phyloP scores from a whole-genome alignment of 2,113 vertebrate species.

The Microtus pennsylvanicus region DNA sequence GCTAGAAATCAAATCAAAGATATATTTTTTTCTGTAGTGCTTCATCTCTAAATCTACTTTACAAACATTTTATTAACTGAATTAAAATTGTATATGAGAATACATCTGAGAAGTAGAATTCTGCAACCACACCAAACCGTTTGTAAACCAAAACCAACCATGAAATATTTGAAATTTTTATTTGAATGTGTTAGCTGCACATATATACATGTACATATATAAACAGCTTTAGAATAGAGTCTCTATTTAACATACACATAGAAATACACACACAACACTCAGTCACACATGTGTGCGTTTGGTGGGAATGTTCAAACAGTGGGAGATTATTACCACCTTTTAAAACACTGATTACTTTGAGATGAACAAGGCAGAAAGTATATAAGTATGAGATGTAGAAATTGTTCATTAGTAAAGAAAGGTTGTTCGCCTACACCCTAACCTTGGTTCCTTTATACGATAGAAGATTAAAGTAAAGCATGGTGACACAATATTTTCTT shows the following conservation, averaged over 20 bases:
- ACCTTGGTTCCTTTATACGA: neutral
- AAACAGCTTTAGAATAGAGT: too few species aligned
- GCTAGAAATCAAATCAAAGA: neutral
- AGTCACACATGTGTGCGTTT: neutral
- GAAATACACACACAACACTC: too few species aligned
- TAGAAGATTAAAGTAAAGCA: constrained; percentile 61
- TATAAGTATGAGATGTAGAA: neutral
- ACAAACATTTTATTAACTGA: neutral
- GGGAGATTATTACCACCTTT: neutral
- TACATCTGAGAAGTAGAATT: neutral
- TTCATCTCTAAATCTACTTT: neutral
- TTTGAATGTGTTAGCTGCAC: neutral
- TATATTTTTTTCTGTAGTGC: neutral
- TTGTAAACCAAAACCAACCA: neutral
- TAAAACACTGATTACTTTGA: neutral
- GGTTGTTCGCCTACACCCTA: neutral
- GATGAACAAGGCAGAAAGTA: neutral
- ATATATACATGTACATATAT: too few species aligned
- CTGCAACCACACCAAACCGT: neutral
- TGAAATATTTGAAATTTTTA: neutral
- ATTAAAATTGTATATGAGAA: constrained; percentile 1
- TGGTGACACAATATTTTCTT: constrained; percentile 66
- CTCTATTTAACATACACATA: too few species aligned
- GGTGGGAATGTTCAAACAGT: neutral
- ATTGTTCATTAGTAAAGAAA: neutral